Evolutionary conservation across 2,113 vertebrate genomes (phyloP).

Genomic region (Chlorodrepanis virens): DNA sequence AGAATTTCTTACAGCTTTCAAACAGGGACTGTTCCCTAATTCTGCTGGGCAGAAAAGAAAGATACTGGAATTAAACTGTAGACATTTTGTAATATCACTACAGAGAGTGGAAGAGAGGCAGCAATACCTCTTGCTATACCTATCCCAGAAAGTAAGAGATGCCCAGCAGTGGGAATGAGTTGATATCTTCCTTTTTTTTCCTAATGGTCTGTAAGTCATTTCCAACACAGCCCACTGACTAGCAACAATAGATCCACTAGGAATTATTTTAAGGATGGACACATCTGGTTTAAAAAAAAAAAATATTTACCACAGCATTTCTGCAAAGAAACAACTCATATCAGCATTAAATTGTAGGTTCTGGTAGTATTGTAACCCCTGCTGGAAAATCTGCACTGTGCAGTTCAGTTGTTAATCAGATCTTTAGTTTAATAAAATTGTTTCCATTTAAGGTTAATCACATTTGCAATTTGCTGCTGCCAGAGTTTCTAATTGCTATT

Average conservation of each 20-base stretch:
- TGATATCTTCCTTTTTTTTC: not conserved
- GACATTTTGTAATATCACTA: not conserved
- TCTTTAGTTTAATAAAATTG: conserved; percentile 23
- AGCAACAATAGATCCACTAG: not conserved
- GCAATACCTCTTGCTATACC: not conserved
- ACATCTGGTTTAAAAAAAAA: not conserved
- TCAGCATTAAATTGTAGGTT: not conserved
- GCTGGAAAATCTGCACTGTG: not conserved
- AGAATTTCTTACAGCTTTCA: not conserved
- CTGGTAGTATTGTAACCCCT: not conserved
- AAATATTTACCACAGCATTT: not conserved
- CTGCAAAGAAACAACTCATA: not conserved
- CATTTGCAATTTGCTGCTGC: conserved; percentile 10
- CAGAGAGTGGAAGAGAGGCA: not conserved
- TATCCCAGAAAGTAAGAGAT: not conserved
- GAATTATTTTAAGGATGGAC: not conserved
- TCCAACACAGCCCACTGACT: not conserved
- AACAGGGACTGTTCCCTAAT: not conserved
- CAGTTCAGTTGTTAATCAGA: conserved; percentile 3
- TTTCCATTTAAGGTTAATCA: conserved; percentile 34
- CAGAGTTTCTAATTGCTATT: not conserved
- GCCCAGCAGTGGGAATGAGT: not conserved
- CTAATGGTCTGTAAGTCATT: not conserved
- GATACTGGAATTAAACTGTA: not conserved
- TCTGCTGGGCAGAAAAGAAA: not conserved